These are phyloP conservation scores for Sitodiplosis mosellana DNA, from an alignment of 1,140 invertebrate species.

Conservation along the genomic window DNA sequence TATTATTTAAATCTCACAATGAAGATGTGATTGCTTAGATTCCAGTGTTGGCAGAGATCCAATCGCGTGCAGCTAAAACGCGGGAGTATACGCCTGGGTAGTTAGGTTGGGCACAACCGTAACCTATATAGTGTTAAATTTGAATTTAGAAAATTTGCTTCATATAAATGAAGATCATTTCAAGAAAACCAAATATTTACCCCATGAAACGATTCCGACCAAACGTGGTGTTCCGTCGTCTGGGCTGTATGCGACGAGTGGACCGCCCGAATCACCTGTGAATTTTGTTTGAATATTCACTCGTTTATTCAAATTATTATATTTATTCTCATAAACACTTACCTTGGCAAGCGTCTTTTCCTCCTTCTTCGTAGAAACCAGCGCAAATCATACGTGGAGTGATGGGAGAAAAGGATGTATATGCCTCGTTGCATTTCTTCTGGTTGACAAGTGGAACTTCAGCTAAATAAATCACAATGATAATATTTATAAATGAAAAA, in stretches of 20 bases:
- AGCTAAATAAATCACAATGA: too few species aligned
- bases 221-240: slow-evolving; percentile 20
- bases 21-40: slow-evolving; percentile 8
- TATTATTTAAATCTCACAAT: too few species aligned
- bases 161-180: slow-evolving; percentile 25
- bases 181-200: too few species aligned
- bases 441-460: too few species aligned
- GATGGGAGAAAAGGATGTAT: too few species aligned
- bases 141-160: background rate
- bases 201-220: slow-evolving; percentile 30
- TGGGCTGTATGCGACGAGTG: slow-evolving; percentile 12
- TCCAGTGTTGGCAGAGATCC: slow-evolving; percentile 22
- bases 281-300: background rate
- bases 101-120: slow-evolving; percentile 19
- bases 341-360: slow-evolving; percentile 41
- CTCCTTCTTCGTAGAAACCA: slow-evolving; percentile 50
- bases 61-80: slow-evolving; percentile 23
- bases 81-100: slow-evolving; percentile 39
- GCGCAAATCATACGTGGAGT: slow-evolving; percentile 78
- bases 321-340: too few species aligned
- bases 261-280: slow-evolving; percentile 11
- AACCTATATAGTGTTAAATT: background rate
- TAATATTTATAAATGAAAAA: too few species aligned
- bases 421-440: too few species aligned
- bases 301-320: slow-evolving; percentile 13